phyloP scores from a whole-genome alignment of 2,888 invertebrate genomes.

The Heterodera filipjevi region DNA sequence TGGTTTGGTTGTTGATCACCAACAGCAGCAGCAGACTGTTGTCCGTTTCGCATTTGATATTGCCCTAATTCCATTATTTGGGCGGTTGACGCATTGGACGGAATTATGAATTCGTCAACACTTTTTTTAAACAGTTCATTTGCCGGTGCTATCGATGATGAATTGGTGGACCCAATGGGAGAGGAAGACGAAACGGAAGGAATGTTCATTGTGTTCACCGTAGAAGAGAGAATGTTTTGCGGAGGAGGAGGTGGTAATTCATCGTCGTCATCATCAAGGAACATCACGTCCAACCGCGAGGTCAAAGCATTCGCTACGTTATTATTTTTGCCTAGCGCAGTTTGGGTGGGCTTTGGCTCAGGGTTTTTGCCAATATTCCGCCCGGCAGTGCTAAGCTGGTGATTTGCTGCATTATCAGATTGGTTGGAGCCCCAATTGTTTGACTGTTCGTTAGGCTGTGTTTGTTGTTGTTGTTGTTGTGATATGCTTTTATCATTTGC shows the following conservation, averaged over 20 bases:
- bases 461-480: slow-evolving; percentile 14
- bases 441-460: not conserved
- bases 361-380: not conserved
- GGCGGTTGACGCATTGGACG: not conserved
- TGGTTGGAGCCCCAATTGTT: not conserved
- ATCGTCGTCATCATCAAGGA: slow-evolving; percentile 57
- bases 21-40: slow-evolving; percentile 1
- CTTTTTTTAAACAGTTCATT: not conserved
- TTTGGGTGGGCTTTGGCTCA: not conserved
- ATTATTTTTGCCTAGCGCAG: not conserved
- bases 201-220: not conserved
- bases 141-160: not conserved
- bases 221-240: slow-evolving; percentile 11
- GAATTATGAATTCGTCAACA: slow-evolving; percentile 15
- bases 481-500: not conserved
- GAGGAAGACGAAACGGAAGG: slow-evolving; percentile 13
- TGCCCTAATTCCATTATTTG: not conserved
- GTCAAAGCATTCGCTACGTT: not conserved
- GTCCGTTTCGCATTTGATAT: not conserved
- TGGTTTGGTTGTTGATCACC: not conserved
- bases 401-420: not conserved
- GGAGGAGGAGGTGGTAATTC: slow-evolving; percentile 62
- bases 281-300: slow-evolving; percentile 27
- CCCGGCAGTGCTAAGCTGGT: not conserved
- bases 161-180: slow-evolving; percentile 13